Evolutionary conservation across 2,888 invertebrate genomes (phyloP), one percentile per base, ranked within the genome.

Genomic region (Pandemis cinnamomeana): DNA sequence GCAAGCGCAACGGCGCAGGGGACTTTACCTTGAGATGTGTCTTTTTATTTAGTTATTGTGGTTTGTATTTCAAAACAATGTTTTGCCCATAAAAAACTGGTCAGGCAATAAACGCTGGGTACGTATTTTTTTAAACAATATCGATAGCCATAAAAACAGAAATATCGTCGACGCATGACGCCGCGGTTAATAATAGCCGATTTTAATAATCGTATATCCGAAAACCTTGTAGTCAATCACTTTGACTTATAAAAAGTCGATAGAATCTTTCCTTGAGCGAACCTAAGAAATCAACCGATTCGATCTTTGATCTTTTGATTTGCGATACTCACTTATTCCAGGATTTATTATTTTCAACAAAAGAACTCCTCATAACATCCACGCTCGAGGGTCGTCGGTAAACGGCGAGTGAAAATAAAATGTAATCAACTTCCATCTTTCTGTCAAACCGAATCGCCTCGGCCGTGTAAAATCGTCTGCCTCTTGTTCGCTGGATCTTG

Each of bases 391-490:
- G 67, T 20, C 41, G 77, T 75, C 71, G 76, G 72, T 74, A 77
- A 76, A 77, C 77, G 71, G 71, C 76, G 66, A 62, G 72, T 76
- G 71, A 77, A 78, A 81, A 80, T 75, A 81, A 81, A 80, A 76
- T 70, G 78, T 74, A 80, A 80, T 80, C 78, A 78, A 78, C 78
- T 80, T 78, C 85, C 82, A 86, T 85, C 86, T 85, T 87, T 86
- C 85, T 85, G 86, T 87, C 84, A 82, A 84, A 85, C 84, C 85
- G 84, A 87, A 89, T 87, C 86, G 85, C 85, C 85, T 86, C 80
- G 85, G 84, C 84, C 86, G 87, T 89, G 89, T 90, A 88, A 90
- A 92, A 89, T 89, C 88, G 88, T 84, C 86, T 88, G 88, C 85
- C 87, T 81, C 85, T 86, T 86, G 88, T 86, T 82, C 86, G 83